phyloP scores from a whole-genome alignment of 2,797 vertebrate genomes.

The Columba guinea region DNA sequence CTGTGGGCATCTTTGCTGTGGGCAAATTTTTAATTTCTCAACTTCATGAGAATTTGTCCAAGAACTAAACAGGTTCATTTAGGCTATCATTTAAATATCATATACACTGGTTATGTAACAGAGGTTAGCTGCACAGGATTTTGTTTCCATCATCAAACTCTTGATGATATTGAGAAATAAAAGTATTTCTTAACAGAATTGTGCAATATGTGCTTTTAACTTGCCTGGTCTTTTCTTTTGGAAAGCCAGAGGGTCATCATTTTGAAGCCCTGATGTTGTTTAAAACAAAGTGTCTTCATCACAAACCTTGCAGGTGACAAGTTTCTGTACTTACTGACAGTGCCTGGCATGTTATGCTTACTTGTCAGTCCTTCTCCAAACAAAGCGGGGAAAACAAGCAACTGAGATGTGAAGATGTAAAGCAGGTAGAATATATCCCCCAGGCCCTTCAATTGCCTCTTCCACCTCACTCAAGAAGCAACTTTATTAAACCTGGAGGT shows the following conservation, averaged over 20 bases:
- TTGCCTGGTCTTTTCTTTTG: background rate
- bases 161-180: background rate
- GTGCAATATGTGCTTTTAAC: constrained; percentile 1
- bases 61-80: constrained; percentile 39
- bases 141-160: background rate
- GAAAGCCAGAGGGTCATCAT: background rate
- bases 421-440: constrained; percentile 18
- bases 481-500: constrained; percentile 41
- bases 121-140: background rate
- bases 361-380: constrained; percentile 55
- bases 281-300: constrained; percentile 32
- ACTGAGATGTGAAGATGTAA: constrained; percentile 45
- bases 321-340: background rate
- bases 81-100: constrained; percentile 13
- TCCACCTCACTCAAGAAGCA: constrained; percentile 33
- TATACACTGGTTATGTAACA: background rate
- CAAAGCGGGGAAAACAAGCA: constrained; percentile 55
- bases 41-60: constrained; percentile 50
- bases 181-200: background rate
- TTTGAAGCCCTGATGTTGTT: constrained; percentile 24
- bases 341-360: background rate
- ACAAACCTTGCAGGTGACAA: constrained; percentile 28
- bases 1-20: background rate
- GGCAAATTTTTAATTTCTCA: constrained; percentile 52
- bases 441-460: background rate